phyloP scores from a whole-genome alignment of 2,113 vertebrate species.

The Eolophus roseicapilla region DNA sequence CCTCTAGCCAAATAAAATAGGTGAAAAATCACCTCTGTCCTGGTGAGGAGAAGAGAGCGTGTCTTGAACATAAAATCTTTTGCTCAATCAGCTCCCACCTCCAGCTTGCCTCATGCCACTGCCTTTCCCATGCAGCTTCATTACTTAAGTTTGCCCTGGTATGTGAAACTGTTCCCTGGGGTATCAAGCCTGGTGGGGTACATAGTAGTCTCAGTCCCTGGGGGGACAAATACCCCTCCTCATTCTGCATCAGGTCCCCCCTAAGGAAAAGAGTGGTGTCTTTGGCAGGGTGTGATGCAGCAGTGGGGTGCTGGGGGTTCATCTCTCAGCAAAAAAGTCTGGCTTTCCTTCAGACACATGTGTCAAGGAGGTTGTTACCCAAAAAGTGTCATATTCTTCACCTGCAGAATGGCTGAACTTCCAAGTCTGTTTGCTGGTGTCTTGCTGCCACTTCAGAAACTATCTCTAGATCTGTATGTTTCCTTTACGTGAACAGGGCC shows the following conservation, averaged over 20 bases:
- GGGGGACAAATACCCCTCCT: neutral
- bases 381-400: neutral
- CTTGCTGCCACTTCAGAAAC: slow-evolving; percentile 1
- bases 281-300: neutral
- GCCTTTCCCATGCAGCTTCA: neutral
- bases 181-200: neutral
- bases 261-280: neutral
- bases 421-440: neutral
- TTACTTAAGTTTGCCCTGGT: neutral
- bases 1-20: neutral
- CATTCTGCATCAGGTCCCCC: neutral
- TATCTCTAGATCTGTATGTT: neutral
- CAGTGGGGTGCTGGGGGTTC: neutral
- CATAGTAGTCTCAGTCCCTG: neutral
- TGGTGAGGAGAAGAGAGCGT: neutral
- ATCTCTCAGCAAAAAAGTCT: neutral
- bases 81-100: neutral
- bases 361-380: neutral
- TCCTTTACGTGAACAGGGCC: slow-evolving; percentile 77
- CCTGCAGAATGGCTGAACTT: neutral
- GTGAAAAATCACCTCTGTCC: neutral
- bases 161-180: neutral
- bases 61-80: neutral
- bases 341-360: neutral
- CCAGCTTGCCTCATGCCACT: neutral